Base-by-base conservation (phyloP, 2,888 invertebrate genomes). In the Andrena fulva region DNA sequence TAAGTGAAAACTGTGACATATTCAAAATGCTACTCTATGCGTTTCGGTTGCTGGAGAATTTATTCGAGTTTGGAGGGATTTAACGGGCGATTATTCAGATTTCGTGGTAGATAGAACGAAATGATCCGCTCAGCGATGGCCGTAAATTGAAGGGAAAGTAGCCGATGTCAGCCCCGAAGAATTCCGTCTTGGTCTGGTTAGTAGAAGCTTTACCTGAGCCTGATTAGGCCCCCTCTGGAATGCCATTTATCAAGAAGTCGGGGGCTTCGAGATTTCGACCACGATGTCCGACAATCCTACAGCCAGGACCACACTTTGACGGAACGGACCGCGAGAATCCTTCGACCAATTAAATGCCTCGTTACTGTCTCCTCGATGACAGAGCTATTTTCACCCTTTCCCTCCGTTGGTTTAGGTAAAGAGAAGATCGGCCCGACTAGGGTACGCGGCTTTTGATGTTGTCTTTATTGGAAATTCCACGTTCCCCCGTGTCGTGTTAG, bases 191-290 rank as follows among this genome's bases (percentile, higher is more conserved):
- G 20, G 62, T 56, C 52, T 33, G 66, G 74, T 66, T 69, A 52
- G 63, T 27, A 35, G 60, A 52, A 56, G 59, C 70, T 82, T 82
- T 85, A 85, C 82, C 85, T 88, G 83, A 24, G 64, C 67, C 82
- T 78, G 88, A 90, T 89, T 89, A 89, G 89, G 83, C 69, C 72
- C 71, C 72, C 74, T 80, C 48, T 74, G 87, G 90, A 89, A 90
- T 88, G 89, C 77, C 84, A 88, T 89, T 89, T 89, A 87, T 89
- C 86, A 90, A 79, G 27, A 60, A 75, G 60, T 64, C 42, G 6
- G 54, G 71, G 62, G 35, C 69, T 52, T 50, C n/a, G 31, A 60
- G 74, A 64, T 63, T 56, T 64, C 66, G 35, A 60, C 62, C 48
- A 70, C 63, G 80, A 56, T 63, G 67, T 74, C 50, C 62, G 74